A percentile compares a stretch with the other conserved stretches of the same genome.
Evolutionary conservation across 2,888 invertebrate species (phyloP).

Genomic region (Entomobrya multifasciata): DNA sequence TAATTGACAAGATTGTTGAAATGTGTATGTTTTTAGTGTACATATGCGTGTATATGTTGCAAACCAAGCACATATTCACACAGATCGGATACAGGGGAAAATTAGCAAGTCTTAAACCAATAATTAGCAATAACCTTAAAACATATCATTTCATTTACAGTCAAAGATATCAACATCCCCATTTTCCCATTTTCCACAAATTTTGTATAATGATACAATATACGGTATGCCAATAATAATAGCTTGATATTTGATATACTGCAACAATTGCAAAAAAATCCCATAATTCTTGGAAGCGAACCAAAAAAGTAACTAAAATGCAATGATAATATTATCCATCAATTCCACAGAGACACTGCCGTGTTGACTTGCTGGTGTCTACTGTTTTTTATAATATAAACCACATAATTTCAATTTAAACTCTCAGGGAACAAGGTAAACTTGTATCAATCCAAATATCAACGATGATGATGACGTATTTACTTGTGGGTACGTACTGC

Average conservation of each 20-base stretch:
- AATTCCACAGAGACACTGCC: background rate
- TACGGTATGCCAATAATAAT: slow-evolving; percentile 8
- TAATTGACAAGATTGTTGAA: slow-evolving; percentile 57
- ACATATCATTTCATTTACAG: no score
- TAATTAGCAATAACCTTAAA: slow-evolving; percentile 46
- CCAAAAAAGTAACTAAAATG: no score
- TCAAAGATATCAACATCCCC: slow-evolving; percentile 38
- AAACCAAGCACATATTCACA: no score
- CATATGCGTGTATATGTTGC: background rate
- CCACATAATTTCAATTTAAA: no score
- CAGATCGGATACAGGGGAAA: slow-evolving; percentile 31
- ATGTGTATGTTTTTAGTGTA: slow-evolving; percentile 15
- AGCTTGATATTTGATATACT: background rate
- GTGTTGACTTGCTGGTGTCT: background rate
- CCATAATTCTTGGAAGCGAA: slow-evolving; percentile 49
- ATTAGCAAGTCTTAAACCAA: slow-evolving; percentile 44
- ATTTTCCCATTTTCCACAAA: slow-evolving; percentile 53
- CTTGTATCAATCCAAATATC: slow-evolving; percentile 21
- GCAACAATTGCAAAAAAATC: slow-evolving; percentile 12
- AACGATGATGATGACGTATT: background rate
- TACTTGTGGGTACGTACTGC: background rate
- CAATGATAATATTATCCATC: no score
- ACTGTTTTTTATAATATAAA: background rate
- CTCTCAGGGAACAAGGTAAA: slow-evolving; percentile 7
- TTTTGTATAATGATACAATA: background rate